phyloP scores from a whole-genome alignment of 37 sponge, comb jelly and placozoan genomes.

The Axinella damicornis region DNA sequence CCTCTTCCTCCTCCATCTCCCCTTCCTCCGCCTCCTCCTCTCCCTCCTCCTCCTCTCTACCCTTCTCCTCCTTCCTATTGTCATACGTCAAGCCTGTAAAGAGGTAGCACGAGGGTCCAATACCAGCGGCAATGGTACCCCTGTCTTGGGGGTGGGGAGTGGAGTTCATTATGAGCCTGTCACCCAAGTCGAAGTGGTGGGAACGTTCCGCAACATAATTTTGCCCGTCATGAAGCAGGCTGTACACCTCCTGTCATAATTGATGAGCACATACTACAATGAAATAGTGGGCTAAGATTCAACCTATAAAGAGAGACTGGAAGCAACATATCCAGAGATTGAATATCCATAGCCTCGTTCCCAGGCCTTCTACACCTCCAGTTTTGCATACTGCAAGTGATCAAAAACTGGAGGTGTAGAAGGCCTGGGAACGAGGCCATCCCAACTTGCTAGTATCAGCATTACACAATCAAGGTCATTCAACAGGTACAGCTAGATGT shows the following conservation, averaged over 20 bases:
- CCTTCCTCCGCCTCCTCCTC: not conserved
- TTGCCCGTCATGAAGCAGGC: not conserved
- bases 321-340: too few relatives aligned
- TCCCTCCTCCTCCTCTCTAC: not conserved
- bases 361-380: too few relatives aligned
- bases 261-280: too few relatives aligned
- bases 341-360: too few relatives aligned
- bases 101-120: constrained; percentile 5
- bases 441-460: too few relatives aligned
- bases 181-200: constrained; percentile 39
- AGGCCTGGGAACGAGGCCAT: too few relatives aligned
- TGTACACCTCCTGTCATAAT: constrained; percentile 42
- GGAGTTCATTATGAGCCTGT: constrained; percentile 44
- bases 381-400: too few relatives aligned
- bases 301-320: too few relatives aligned
- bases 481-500: too few relatives aligned
- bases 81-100: not conserved
- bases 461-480: too few relatives aligned
- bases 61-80: not conserved
- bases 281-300: too few relatives aligned
- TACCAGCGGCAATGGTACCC: constrained; percentile 32
- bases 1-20: not conserved
- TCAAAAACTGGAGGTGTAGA: too few relatives aligned
- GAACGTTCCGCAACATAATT: constrained; percentile 1
- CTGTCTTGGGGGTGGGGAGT: constrained; percentile 9